Evolutionary conservation across 2,113 vertebrate genomes (phyloP).

Genomic region (Macrotis lagotis): DNA sequence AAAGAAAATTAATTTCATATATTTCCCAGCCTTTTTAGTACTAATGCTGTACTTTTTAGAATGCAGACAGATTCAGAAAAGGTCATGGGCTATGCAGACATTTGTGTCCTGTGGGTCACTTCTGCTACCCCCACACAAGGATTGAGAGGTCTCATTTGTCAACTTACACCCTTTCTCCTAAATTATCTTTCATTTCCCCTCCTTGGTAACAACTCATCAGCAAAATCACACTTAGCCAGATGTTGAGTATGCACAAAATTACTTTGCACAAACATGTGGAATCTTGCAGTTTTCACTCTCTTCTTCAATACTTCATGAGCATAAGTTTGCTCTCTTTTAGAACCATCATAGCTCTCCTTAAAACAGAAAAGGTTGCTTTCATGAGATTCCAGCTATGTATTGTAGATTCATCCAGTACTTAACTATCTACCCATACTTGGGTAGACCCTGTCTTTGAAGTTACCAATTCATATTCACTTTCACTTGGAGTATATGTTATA

Average conservation of each 20-base stretch:
- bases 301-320: not conserved
- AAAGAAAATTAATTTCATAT: not conserved
- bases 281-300: not conserved
- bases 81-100: too few species aligned
- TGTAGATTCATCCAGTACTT: not conserved
- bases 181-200: not conserved
- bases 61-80: not conserved
- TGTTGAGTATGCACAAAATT: not conserved
- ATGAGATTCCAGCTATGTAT: not conserved
- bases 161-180: not conserved
- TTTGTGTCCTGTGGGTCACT: not conserved
- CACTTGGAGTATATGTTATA: not conserved
- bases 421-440: not conserved
- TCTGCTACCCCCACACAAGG: not conserved
- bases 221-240: not conserved
- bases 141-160: not conserved
- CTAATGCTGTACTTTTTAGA: not conserved
- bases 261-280: not conserved
- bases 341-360: not conserved
- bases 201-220: not conserved
- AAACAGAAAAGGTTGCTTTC: not conserved
- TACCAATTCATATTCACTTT: not conserved
- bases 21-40: not conserved
- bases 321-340: not conserved
- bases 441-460: not conserved